Percentiles rank a stretch among this genome's conserved stretches.
Evolutionary conservation across 2,797 vertebrate genomes (phyloP).

Genomic region (Carapus acus): DNA sequence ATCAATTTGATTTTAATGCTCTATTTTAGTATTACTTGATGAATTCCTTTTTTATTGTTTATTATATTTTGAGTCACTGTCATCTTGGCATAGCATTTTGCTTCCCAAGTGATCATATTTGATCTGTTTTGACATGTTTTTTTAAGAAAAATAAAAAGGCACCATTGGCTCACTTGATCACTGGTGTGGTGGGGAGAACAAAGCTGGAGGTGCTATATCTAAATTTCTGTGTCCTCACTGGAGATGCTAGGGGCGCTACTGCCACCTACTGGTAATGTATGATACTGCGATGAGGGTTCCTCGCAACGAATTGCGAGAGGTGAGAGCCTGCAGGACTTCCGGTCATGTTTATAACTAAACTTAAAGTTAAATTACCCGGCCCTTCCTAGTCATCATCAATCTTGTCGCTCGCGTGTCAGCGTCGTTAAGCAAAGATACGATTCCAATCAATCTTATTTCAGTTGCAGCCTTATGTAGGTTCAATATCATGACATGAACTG

Average conservation of each 20-base stretch:
- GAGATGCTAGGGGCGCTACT: neutral
- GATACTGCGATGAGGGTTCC: neutral
- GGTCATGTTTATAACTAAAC: no score
- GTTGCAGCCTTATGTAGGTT: no score
- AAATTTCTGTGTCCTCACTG: constrained; percentile 30
- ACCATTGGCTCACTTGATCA: constrained; percentile 72
- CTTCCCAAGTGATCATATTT: constrained; percentile 76
- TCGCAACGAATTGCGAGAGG: neutral
- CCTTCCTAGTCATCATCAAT: no score
- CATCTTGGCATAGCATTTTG: constrained; percentile 76
- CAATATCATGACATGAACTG: no score
- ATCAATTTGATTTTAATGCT: constrained; percentile 79
- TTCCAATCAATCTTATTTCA: no score
- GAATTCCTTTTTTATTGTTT: constrained; percentile 59
- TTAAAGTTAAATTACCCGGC: no score
- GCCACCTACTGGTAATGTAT: constrained; percentile 13
- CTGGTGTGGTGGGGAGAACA: constrained; percentile 38
- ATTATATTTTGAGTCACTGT: constrained; percentile 74
- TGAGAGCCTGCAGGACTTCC: constrained; percentile 5
- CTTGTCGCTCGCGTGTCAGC: no score
- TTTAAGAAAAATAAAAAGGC: constrained; percentile 78
- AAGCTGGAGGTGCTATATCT: constrained; percentile 41
- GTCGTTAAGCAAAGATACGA: no score
- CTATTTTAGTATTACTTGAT: constrained; percentile 77
- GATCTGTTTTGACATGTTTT: constrained; percentile 75